These are phyloP conservation scores for Hyaena hyaena DNA, from an alignment of 2,113 vertebrate genomes.

Conservation along the genomic window DNA sequence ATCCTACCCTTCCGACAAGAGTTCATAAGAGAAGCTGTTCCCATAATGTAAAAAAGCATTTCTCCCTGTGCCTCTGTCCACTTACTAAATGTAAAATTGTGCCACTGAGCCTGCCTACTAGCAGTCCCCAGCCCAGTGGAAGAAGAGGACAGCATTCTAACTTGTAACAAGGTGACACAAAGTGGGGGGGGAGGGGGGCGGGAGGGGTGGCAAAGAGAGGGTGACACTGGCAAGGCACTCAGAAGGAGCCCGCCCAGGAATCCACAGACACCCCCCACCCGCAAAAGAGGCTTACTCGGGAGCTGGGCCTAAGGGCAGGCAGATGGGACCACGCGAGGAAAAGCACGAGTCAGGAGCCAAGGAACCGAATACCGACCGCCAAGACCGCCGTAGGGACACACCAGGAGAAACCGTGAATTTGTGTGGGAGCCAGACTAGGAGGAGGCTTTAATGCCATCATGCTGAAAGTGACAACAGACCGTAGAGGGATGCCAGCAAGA, in stretches of 20 bases:
- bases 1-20: not conserved
- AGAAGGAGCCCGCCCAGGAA: not conserved
- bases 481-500: not conserved
- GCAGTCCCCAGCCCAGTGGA: not conserved
- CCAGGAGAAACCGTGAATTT: not conserved
- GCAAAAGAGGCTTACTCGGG: too few species aligned
- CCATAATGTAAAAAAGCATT: not conserved
- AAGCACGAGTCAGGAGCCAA: too few species aligned
- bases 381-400: not conserved
- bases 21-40: not conserved
- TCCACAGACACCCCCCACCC: not conserved
- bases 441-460: not conserved
- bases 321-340: too few species aligned
- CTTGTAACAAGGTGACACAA: not conserved
- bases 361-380: not conserved
- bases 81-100: not conserved
- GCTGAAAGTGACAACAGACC: not conserved
- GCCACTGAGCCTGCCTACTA: rapidly evolving
- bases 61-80: not conserved
- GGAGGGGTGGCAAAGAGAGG: not conserved
- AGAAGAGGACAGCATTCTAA: not conserved
- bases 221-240: not conserved
- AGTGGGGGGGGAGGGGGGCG: not conserved
- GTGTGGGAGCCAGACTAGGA: not conserved
- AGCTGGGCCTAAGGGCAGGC: not conserved